These are phyloP conservation scores for Menidia menidia DNA, from an alignment of 2,797 vertebrate genomes.

Conservation along the genomic window DNA sequence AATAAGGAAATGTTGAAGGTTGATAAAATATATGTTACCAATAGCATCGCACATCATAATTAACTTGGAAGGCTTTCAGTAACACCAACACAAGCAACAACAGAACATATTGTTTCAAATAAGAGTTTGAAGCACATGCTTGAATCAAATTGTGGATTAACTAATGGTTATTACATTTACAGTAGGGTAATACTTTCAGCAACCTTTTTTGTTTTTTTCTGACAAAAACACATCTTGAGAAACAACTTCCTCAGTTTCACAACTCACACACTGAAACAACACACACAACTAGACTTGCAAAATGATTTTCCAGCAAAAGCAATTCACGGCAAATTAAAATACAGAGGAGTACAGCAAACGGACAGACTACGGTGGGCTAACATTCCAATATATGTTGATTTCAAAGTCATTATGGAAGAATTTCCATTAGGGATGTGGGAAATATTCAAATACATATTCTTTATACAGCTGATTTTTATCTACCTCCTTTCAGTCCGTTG, in stretches of 20 bases:
- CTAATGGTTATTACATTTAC: background rate
- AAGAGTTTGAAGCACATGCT: background rate
- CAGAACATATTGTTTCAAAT: slow-evolving; percentile 1
- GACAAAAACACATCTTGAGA: background rate
- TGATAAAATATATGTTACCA: no score
- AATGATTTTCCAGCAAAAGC: background rate
- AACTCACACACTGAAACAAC: background rate
- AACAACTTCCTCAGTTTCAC: slow-evolving; percentile 2
- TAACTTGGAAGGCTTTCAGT: no score
- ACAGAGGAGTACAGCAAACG: background rate
- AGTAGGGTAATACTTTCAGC: background rate
- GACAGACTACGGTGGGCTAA: background rate
- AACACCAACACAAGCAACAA: no score
- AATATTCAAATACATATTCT: no score
- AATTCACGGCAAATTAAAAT: background rate
- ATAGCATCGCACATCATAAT: no score
- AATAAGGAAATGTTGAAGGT: no score
- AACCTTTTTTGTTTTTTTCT: background rate
- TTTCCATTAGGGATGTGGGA: no score
- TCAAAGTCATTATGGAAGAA: no score
- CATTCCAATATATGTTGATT: background rate
- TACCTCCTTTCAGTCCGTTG: no score
- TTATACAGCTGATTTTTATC: no score
- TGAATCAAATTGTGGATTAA: background rate
- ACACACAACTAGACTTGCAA: background rate